Percentiles rank a stretch among this genome's conserved stretches.
Evolutionary conservation across 2,113 vertebrate species (phyloP).

Genomic region (Peucedramus taeniatus): DNA sequence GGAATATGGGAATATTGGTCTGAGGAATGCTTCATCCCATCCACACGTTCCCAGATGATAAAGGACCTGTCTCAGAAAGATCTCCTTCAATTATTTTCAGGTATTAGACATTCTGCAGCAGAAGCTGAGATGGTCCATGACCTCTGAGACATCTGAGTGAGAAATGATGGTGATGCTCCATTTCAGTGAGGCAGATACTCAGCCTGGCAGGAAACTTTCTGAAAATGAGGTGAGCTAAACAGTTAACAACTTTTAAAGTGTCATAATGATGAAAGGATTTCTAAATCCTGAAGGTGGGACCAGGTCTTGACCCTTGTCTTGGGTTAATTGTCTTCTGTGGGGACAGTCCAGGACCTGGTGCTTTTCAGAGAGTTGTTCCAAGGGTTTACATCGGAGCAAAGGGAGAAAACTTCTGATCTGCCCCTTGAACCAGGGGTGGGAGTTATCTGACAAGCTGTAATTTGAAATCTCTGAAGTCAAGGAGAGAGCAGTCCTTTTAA

Average conservation of each 20-base stretch:
- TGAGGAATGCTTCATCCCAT: neutral
- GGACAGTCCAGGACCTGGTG: neutral
- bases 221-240: neutral
- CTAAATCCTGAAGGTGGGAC: neutral
- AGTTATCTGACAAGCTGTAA: neutral
- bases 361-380: neutral
- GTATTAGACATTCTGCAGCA: neutral
- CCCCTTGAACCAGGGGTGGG: neutral
- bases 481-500: neutral
- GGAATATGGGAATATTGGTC: neutral
- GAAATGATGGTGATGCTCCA: neutral
- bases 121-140: neutral
- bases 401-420: neutral
- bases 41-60: neutral
- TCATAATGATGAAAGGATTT: neutral
- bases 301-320: neutral
- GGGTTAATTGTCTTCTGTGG: neutral
- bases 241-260: neutral
- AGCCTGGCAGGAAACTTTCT: neutral
- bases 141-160: neutral
- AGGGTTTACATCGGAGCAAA: neutral
- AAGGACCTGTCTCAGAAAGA: neutral
- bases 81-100: neutral
- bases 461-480: neutral
- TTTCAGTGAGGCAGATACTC: neutral